Base-by-base conservation (phyloP, 2,113 vertebrate genomes). In the Centropus bengalensis region DNA sequence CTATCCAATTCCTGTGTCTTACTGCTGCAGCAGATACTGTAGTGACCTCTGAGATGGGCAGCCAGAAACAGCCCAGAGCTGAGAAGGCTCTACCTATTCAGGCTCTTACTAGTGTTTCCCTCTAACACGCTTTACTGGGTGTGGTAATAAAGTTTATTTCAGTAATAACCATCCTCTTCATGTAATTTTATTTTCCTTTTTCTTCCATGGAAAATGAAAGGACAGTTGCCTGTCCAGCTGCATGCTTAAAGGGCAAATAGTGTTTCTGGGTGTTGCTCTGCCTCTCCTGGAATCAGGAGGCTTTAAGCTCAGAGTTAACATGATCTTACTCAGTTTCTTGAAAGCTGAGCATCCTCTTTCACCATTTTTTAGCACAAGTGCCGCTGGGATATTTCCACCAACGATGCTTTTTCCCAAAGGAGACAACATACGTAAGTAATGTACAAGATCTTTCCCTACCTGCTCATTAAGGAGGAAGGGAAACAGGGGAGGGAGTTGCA, bases 381-480 rank as follows among this genome's bases (percentile, higher is more conserved):
- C 51, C 80, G 75, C 79, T 82, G 78, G 78, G 67, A 55, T 82
- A 55, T 80, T 80, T 91, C 70, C 33, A 64, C 36, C 14, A 66
- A 64, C 62, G 73, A 62, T 66, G 78, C 62, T 76, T 91, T 84
- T 82, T 69, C 81, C 84, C 59, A 76, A 40, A 89, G 81, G 90
- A 73, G 63, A 49, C 55, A 45, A 40, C 0, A 12, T 44, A n/a
- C 0, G 1, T 36, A 36, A 51, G 59, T 17, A 87, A 79, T 2
- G 14, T 10, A 33, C 22, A 8, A 70, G 75, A 67, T 73, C 79
- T 58, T 70, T 69, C 88, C 82, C 85, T 89, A 86, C 75, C 85
- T 96, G 85, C 82, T 93, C 32, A 3, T 80, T 69, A 80, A 58
- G 52, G 38, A 70, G 54, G 73, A 86, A 93, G 91, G 81, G 40